phyloP scores from a whole-genome alignment of 2,888 invertebrate species.

The Xanthorhoe spadicearia region DNA sequence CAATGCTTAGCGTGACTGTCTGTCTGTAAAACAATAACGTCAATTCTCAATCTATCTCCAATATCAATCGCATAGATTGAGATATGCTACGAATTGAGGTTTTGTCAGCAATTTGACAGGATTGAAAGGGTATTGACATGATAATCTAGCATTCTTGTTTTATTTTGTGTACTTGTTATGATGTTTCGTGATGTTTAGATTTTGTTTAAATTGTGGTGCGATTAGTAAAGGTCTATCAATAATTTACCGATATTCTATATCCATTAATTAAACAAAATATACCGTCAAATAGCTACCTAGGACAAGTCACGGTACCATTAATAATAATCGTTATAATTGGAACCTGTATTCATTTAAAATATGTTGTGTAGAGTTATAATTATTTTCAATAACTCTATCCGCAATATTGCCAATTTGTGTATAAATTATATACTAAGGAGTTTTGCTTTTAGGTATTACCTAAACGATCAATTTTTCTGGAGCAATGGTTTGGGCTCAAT shows the following conservation, averaged over 20 bases:
- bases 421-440: conserved; percentile 19
- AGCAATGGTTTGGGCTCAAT: not conserved
- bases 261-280: conserved; percentile 12
- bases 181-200: no score
- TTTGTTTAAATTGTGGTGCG: no score
- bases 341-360: conserved; percentile 35
- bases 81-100: conserved; percentile 39
- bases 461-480: conserved; percentile 13
- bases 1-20: conserved; percentile 42
- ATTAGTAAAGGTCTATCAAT: no score
- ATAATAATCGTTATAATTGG: conserved; percentile 30
- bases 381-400: conserved; percentile 41
- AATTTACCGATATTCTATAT: not conserved
- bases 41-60: conserved; percentile 28
- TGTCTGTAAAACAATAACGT: conserved; percentile 38
- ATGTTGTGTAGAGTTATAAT: conserved; percentile 31
- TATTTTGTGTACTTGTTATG: not conserved
- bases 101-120: conserved; percentile 53
- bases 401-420: conserved; percentile 25
- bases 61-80: conserved; percentile 34
- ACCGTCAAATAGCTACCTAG: conserved; percentile 18
- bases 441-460: conserved; percentile 6
- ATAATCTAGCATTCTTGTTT: not conserved
- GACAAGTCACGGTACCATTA: conserved; percentile 31
- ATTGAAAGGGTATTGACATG: conserved; percentile 27